Evolutionary conservation across 2,888 invertebrate species (phyloP), one percentile per base, ranked within the genome.

Genomic region (Adela reaumurella): DNA sequence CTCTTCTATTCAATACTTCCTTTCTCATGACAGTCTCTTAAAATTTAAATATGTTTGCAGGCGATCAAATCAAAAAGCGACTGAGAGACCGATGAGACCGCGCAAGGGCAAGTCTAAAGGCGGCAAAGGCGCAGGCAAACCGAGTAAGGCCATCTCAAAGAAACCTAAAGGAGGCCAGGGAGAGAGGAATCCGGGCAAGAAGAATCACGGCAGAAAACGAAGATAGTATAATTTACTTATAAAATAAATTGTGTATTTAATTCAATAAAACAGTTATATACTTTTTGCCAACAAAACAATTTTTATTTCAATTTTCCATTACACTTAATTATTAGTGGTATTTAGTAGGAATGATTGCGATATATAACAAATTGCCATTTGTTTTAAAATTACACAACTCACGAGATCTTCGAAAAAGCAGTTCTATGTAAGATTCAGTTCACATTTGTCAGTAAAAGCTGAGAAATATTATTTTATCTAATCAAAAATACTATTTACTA

Each of bases 141-240:
- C 65, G 10, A 71, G 70, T 1, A 77, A 77, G 51, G 76, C 77
- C 59, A 61, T 74, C 11, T 74, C 74, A 1, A 77, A 77, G 58
- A 74, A 90, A 64, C 89, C 90, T 0, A 88, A 88, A 62, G 86
- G 81, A 46, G 87, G 87, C 11, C 84, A 83, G 59, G 89, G 89
- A 10, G 82, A 87, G 57, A 76, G 87, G 53, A 85, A 88, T 62
- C 84, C 85, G 1, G 83, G 80, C 54, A 86, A 84, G 62, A 84
- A 83, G 58, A 79, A 81, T n/a, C 68, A 79, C 24, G 89, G 90
- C 2, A 82, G 89, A 53, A 90, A 90, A 64, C 81, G 90, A 64
- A 83, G 89, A 74, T 88, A 46, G 67, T 52, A 28, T 73, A 61
- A 50, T 51, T 41, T 35, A 35, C 17, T 41, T 16, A n/a, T 18